Conservation (phyloP, 2,888 invertebrate genomes). For the Crepidodera aurea region DNA sequence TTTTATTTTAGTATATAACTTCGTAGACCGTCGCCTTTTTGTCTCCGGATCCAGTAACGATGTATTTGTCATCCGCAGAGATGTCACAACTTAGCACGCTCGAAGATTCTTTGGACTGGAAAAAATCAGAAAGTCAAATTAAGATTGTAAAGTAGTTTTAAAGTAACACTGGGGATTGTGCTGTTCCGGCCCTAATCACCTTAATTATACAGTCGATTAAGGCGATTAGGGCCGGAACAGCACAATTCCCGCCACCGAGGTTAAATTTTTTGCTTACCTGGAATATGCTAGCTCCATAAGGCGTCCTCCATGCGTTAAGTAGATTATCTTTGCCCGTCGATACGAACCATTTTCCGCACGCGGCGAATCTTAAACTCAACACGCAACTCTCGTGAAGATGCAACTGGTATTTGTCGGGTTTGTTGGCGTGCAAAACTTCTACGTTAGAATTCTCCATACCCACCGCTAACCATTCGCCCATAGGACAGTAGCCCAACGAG, state of each 20-base stretch:
- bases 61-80: constrained; percentile 96
- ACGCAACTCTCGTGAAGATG: constrained; percentile 97
- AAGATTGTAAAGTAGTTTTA: background rate
- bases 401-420: constrained; percentile 95
- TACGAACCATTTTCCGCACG: constrained; percentile 98
- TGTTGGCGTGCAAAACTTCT: constrained; percentile 89
- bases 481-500: constrained; percentile 88
- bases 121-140: constrained; percentile 55
- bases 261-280: constrained; percentile 83
- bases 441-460: constrained; percentile 99
- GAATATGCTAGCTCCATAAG: constrained; percentile 97
- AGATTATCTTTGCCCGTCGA: constrained; percentile 99
- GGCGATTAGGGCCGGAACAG: too few species aligned
- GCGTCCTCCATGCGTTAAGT: constrained; percentile 97
- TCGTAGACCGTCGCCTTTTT: constrained; percentile 98
- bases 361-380: constrained; percentile 92
- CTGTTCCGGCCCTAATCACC: too few species aligned
- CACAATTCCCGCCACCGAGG: too few species aligned
- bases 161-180: too few species aligned
- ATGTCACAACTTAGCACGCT: constrained; percentile 99
- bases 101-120: constrained; percentile 93
- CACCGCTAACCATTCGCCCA: constrained; percentile 96
- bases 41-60: constrained; percentile 97
- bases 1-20: constrained; percentile 84
- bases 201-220: too few species aligned